A percentile compares a stretch with the other conserved stretches of the same genome.
phyloP scores from a whole-genome alignment of 2,113 vertebrate genomes.

The Dunckerocampus dactyliophorus region DNA sequence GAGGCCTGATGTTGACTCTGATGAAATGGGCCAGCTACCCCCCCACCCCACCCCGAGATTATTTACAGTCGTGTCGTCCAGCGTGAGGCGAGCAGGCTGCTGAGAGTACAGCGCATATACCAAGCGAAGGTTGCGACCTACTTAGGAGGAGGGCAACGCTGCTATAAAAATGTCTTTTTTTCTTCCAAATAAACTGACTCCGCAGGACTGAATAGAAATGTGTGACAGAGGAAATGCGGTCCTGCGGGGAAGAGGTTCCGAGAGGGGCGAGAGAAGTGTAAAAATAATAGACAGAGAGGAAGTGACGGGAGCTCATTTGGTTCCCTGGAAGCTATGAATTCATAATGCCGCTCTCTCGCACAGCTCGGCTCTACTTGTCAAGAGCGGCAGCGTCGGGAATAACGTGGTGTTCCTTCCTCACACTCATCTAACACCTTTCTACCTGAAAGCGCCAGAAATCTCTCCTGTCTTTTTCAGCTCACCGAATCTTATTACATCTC shows the following conservation, averaged over 20 bases:
- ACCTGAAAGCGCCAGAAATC: neutral
- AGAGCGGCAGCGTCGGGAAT: slow-evolving; percentile 29
- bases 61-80: slow-evolving; percentile 4
- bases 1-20: slow-evolving; percentile 52
- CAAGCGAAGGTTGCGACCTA: slow-evolving; percentile 35
- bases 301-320: slow-evolving; percentile 57
- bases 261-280: neutral
- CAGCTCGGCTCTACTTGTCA: slow-evolving; percentile 31
- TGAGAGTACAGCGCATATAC: neutral
- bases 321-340: slow-evolving; percentile 59
- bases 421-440: slow-evolving; percentile 23
- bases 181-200: slow-evolving; percentile 31
- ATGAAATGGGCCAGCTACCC: slow-evolving; percentile 34
- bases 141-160: slow-evolving; percentile 33
- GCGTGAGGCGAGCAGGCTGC: neutral
- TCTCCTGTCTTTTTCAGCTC: neutral
- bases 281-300: slow-evolving; percentile 61
- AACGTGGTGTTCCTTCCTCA: slow-evolving; percentile 12
- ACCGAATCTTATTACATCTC: neutral
- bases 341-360: slow-evolving; percentile 48
- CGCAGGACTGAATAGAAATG: too few relatives aligned
- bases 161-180: slow-evolving; percentile 36
- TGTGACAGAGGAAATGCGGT: too few relatives aligned
- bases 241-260: too few relatives aligned
- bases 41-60: neutral